phyloP scores from a whole-genome alignment of 2,113 vertebrate species.

The Diadophis punctatus region DNA sequence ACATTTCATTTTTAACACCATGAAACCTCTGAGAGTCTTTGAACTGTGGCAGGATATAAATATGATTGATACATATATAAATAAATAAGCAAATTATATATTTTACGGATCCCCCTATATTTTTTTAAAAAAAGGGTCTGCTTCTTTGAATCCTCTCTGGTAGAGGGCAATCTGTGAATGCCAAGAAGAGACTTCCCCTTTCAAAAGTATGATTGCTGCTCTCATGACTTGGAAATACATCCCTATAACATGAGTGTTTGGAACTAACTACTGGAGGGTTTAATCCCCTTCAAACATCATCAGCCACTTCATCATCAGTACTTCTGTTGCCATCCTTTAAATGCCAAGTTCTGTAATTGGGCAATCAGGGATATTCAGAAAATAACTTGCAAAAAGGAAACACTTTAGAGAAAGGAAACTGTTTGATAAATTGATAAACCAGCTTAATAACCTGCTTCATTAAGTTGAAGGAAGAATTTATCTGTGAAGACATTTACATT shows the following conservation, averaged over 20 bases:
- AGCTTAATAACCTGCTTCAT: slow-evolving; percentile 71
- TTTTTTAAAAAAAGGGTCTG: not conserved
- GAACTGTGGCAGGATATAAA: not conserved
- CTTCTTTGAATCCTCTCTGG: not conserved
- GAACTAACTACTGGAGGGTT: not conserved
- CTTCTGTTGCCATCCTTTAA: slow-evolving; percentile 52
- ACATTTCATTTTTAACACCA: not conserved
- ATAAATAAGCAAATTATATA: not conserved
- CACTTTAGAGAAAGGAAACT: slow-evolving; percentile 67
- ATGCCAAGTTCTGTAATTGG: slow-evolving; percentile 59
- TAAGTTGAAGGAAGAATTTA: slow-evolving; percentile 69
- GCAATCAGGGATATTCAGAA: slow-evolving; percentile 64
- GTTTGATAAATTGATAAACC: slow-evolving; percentile 72
- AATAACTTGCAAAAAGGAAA: slow-evolving; percentile 66
- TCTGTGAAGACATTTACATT: slow-evolving; percentile 61
- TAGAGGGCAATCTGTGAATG: not conserved
- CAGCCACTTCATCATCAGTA: slow-evolving; percentile 10
- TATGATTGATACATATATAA: not conserved
- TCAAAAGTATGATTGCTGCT: not conserved
- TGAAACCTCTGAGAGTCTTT: not conserved
- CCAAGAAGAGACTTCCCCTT: not conserved
- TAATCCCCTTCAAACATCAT: slow-evolving; percentile 32
- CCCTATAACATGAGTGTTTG: not conserved
- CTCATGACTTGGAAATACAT: slow-evolving; percentile 5
- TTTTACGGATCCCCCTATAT: not conserved